Percentiles rank a stretch among this genome's conserved stretches.
These are phyloP conservation scores for Phaedon cochleariae DNA, from an alignment of 2,888 invertebrate species.

Conservation along the genomic window DNA sequence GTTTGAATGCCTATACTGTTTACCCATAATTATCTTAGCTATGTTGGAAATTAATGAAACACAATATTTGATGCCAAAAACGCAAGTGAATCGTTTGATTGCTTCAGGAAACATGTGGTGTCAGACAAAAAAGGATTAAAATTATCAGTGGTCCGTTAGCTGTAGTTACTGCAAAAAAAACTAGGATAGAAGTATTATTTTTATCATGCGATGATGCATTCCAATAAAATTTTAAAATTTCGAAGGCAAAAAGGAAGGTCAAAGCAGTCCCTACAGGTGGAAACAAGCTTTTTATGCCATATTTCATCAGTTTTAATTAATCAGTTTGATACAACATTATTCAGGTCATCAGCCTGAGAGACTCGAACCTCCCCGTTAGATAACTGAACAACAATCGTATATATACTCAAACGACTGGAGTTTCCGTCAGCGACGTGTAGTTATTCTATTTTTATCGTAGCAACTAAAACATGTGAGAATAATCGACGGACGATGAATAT, in stretches of 20 bases:
- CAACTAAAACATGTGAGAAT: not conserved
- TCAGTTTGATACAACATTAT: constrained; percentile 25
- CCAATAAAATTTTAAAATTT: no score
- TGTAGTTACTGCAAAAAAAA: no score
- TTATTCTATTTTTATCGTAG: not conserved
- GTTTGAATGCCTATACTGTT: no score
- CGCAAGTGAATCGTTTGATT: no score
- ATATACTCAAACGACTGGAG: constrained; percentile 21
- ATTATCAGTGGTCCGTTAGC: no score
- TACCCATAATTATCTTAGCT: no score
- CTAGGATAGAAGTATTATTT: no score
- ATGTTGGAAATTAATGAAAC: no score
- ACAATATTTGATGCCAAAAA: no score
- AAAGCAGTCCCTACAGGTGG: constrained; percentile 33
- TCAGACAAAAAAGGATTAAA: no score
- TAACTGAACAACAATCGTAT: constrained; percentile 4
- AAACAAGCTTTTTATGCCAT: constrained; percentile 37
- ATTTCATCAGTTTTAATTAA: constrained; percentile 33
- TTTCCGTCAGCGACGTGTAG: constrained; percentile 29
- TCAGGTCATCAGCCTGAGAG: constrained; percentile 30
- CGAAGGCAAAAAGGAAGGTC: constrained; percentile 34
- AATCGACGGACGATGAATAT: constrained; percentile 64
- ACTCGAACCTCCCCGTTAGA: constrained; percentile 31
- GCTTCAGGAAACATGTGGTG: no score
- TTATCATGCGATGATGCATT: no score